phyloP scores from a whole-genome alignment of 2,888 invertebrate species.

The Ceratothoa steindachneri region DNA sequence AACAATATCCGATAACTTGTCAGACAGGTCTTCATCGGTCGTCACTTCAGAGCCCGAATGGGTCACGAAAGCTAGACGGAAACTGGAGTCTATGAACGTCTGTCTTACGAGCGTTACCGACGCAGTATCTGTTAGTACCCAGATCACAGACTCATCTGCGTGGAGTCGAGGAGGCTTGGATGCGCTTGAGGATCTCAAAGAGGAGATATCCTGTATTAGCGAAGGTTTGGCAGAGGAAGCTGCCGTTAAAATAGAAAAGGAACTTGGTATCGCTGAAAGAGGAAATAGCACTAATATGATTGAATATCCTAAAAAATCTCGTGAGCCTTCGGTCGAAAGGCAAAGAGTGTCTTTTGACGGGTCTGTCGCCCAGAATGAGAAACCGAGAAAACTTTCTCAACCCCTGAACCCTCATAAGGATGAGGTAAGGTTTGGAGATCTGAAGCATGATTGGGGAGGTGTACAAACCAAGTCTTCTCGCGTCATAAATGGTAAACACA shows the following conservation, averaged over 20 bases:
- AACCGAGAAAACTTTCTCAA: background rate
- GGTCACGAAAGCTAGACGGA: constrained; percentile 37
- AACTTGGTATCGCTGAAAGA: constrained; percentile 21
- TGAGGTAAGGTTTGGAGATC: constrained; percentile 45
- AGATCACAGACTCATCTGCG: constrained; percentile 44
- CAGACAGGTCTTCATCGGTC: constrained; percentile 37
- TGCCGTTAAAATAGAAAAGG: constrained; percentile 26
- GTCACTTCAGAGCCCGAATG: constrained; percentile 42
- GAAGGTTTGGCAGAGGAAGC: constrained; percentile 41
- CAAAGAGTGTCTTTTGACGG: constrained; percentile 36
- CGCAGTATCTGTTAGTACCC: constrained; percentile 33
- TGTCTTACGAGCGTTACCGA: constrained; percentile 38
- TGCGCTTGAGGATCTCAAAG: constrained; percentile 42
- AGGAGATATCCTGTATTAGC: constrained; percentile 34
- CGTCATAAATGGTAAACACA: constrained; percentile 26
- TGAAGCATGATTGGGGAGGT: constrained; percentile 46
- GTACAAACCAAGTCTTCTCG: constrained; percentile 25
- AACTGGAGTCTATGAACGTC: constrained; percentile 37
- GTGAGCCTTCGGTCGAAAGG: constrained; percentile 24
- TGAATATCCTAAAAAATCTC: background rate
- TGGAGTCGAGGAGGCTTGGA: constrained; percentile 47
- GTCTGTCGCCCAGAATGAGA: background rate
- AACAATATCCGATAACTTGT: constrained; percentile 29
- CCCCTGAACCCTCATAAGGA: constrained; percentile 27
- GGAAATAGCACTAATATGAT: background rate